Percentiles rank a stretch among this genome's conserved stretches.
These are phyloP conservation scores for Lynx canadensis DNA, from an alignment of 2,113 vertebrate genomes.

Conservation along the genomic window DNA sequence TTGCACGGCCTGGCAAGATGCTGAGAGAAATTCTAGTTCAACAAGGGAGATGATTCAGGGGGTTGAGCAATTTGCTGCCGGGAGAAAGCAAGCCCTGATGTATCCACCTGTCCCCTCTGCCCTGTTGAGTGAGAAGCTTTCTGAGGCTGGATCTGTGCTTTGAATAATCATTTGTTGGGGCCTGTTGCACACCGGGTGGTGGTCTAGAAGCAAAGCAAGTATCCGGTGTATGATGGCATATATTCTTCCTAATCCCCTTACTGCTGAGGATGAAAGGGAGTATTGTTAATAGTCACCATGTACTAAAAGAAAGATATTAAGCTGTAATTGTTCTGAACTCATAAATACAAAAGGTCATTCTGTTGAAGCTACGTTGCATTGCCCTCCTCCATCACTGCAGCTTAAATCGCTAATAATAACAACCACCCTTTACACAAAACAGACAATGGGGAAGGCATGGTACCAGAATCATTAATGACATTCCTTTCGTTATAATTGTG, in stretches of 20 bases:
- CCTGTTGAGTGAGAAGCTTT: background rate
- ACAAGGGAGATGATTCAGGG: background rate
- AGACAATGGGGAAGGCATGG: background rate
- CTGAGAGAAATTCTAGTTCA: background rate
- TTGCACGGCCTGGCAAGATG: background rate
- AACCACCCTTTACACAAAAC: background rate
- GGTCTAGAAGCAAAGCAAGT: background rate
- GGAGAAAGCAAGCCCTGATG: background rate
- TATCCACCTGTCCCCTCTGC: background rate
- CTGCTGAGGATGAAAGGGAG: background rate
- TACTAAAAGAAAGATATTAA: background rate
- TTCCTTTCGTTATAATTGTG: constrained; percentile 11
- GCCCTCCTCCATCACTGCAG: background rate
- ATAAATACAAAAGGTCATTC: constrained; percentile 12
- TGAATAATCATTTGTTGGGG: background rate
- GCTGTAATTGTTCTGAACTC: constrained; percentile 8
- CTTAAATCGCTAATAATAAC: background rate
- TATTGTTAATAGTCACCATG: background rate
- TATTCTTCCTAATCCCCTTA: background rate
- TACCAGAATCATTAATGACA: background rate
- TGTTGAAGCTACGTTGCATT: background rate
- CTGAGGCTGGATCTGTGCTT: background rate
- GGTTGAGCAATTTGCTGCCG: background rate
- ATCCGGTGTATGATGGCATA: background rate
- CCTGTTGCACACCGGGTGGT: background rate